Evolutionary conservation across 2,113 vertebrate species (phyloP).

Genomic region (Paracanthobrama guichenoti): DNA sequence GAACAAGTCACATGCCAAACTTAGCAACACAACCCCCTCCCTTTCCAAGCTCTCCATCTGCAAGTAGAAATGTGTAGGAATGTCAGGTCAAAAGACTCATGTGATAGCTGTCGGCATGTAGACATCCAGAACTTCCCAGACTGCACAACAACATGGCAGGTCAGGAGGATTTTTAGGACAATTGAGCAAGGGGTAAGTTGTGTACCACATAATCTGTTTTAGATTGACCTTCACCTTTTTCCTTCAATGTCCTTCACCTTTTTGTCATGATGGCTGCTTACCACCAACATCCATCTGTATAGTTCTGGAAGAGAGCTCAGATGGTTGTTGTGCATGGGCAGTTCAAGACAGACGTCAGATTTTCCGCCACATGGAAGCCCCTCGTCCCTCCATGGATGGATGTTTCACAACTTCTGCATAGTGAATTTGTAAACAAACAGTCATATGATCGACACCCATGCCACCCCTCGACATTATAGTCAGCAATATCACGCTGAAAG

Average conservation of each 20-base stretch:
- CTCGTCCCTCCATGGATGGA: not conserved
- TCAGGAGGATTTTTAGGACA: not conserved
- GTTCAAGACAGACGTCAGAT: not conserved
- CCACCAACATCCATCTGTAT: not conserved
- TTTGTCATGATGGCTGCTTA: not conserved
- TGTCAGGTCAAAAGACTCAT: conserved; percentile 46
- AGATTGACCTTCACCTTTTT: too few species aligned
- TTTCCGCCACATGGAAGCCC: not conserved
- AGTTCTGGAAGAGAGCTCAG: conserved; percentile 15
- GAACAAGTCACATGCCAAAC: conserved; percentile 60
- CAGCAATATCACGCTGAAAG: conserved; percentile 49
- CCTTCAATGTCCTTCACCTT: not conserved
- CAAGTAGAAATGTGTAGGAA: conserved; percentile 34
- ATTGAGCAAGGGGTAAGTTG: not conserved
- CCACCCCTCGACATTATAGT: conserved; percentile 33
- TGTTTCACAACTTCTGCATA: conserved; percentile 50
- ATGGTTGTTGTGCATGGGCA: not conserved
- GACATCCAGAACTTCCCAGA: conserved; percentile 23
- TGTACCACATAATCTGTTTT: not conserved
- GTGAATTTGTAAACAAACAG: conserved; percentile 53
- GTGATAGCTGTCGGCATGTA: conserved; percentile 44
- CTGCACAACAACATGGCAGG: conserved; percentile 44
- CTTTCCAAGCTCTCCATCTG: conserved; percentile 28
- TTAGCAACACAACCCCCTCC: conserved; percentile 43
- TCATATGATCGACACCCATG: conserved; percentile 28